These are phyloP conservation scores for Nothoprocta perdicaria DNA, from an alignment of 2,113 vertebrate species.

Conservation along the genomic window DNA sequence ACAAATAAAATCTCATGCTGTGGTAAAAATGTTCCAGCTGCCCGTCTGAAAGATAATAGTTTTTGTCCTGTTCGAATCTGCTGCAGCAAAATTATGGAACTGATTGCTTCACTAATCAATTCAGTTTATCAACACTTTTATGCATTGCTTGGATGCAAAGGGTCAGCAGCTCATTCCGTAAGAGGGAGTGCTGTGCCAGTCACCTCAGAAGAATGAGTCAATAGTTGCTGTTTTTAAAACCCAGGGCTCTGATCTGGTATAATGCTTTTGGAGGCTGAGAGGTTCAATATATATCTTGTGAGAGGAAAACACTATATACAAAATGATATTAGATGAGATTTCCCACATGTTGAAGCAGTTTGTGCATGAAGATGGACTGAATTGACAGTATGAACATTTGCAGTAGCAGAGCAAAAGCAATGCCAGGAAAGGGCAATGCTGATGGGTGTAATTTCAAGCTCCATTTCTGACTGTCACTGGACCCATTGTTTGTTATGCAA, in stretches of 20 bases:
- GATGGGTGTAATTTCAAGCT: constrained; percentile 16
- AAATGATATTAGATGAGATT: not conserved
- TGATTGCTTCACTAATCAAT: not conserved
- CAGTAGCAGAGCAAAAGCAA: not conserved
- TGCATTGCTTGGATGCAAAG: not conserved
- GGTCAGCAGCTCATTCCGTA: not conserved
- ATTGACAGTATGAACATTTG: not conserved
- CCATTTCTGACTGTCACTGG: not conserved
- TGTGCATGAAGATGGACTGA: not conserved
- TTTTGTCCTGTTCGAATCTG: constrained; percentile 17
- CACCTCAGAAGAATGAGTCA: not conserved
- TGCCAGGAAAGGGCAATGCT: not conserved
- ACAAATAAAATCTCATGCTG: constrained; percentile 14
- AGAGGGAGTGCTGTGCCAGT: not conserved
- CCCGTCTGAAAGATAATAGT: not conserved
- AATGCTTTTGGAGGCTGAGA: not conserved
- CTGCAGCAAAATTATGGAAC: not conserved
- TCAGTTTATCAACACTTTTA: not conserved
- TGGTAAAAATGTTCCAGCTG: constrained; percentile 6
- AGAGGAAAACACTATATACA: not conserved
- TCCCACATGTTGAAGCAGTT: not conserved
- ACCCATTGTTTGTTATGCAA: not conserved
- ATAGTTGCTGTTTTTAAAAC: not conserved
- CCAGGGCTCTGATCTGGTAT: not conserved
- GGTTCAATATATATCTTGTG: not conserved